These are phyloP conservation scores for Cabera pusaria DNA, from an alignment of 2,888 invertebrate genomes.

Conservation along the genomic window DNA sequence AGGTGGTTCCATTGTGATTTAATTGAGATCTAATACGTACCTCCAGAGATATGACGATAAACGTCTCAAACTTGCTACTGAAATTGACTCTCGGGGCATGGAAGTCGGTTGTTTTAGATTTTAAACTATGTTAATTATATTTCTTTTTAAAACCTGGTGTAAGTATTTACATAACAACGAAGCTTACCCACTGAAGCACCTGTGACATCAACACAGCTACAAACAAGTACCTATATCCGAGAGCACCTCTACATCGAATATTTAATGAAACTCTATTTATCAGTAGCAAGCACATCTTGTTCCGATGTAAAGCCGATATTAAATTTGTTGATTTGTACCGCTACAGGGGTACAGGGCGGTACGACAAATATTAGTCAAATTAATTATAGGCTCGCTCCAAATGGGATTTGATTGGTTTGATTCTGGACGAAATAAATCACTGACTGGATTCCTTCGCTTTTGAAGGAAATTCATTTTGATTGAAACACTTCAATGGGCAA, in stretches of 20 bases:
- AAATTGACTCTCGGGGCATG: too few relatives aligned
- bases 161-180: too few relatives aligned
- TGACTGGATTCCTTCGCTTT: neutral
- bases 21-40: too few relatives aligned
- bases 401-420: constrained; percentile 16
- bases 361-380: constrained; percentile 22
- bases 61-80: too few relatives aligned
- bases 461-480: too few relatives aligned
- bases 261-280: constrained; percentile 19
- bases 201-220: neutral
- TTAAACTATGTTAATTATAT: too few relatives aligned
- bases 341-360: constrained; percentile 8
- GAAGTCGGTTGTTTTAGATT: too few relatives aligned
- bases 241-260: neutral
- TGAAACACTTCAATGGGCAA: too few relatives aligned
- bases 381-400: constrained; percentile 5
- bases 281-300: constrained; percentile 10
- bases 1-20: too few relatives aligned
- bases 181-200: neutral
- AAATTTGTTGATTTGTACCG: constrained; percentile 19
- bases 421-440: constrained; percentile 4
- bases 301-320: constrained; percentile 19
- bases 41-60: too few relatives aligned
- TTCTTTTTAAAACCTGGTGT: too few relatives aligned
- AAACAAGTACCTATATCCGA: neutral